These are phyloP conservation scores for Drosophila subquinaria DNA, from an alignment of 2,888 invertebrate genomes.

Conservation along the genomic window DNA sequence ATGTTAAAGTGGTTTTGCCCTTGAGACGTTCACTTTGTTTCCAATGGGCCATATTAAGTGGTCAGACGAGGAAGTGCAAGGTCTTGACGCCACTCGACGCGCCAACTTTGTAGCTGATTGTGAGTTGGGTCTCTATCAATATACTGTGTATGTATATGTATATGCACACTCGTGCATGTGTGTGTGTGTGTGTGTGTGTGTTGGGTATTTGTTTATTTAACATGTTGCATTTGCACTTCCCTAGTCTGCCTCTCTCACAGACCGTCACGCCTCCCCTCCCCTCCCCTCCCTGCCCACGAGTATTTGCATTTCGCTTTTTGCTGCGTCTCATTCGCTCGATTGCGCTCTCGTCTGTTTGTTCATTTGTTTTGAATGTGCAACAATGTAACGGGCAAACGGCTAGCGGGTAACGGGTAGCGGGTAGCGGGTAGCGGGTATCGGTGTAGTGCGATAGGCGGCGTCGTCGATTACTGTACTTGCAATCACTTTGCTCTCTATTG, in stretches of 20 bases:
- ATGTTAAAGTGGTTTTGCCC: constrained; percentile 31
- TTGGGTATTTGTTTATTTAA: constrained; percentile 61
- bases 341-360: constrained; percentile 30
- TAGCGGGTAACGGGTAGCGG: constrained; percentile 6
- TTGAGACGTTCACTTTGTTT: constrained; percentile 42
- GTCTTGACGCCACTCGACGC: constrained; percentile 56
- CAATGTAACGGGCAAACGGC: constrained; percentile 38
- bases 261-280: not conserved
- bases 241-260: constrained; percentile 8
- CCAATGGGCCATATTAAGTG: constrained; percentile 44
- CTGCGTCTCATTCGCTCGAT: constrained; percentile 18
- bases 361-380: constrained; percentile 50
- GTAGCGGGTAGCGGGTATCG: constrained; percentile 27
- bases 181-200: constrained; percentile 10
- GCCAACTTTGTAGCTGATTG: constrained; percentile 60
- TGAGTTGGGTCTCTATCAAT: constrained; percentile 41
- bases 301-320: not conserved
- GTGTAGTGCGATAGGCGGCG: constrained; percentile 46
- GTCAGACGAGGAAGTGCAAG: constrained; percentile 54
- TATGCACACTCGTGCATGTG: not conserved
- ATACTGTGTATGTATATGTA: not conserved
- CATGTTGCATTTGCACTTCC: constrained; percentile 68
- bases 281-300: too few species aligned
- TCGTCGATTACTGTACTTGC: constrained; percentile 41
- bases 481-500: constrained; percentile 4